Conservation (phyloP, 2,797 vertebrate genomes). For the Megaceryle alcyon region DNA sequence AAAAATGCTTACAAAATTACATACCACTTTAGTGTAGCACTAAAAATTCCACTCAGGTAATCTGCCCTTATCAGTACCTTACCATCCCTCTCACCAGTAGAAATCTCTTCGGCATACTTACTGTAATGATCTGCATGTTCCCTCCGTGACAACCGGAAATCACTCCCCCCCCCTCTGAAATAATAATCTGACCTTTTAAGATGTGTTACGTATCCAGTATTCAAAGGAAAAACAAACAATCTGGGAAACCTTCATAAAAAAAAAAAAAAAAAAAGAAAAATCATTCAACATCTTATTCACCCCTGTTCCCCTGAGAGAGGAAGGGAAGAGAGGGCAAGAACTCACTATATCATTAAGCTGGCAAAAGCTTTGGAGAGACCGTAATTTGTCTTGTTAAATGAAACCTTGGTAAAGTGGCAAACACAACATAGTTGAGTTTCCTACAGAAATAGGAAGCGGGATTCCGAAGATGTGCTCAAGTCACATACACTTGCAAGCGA, state of each 20-base stretch:
- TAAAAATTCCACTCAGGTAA: slow-evolving; percentile 3
- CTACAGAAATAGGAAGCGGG: slow-evolving; percentile 53
- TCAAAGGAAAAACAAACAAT: slow-evolving; percentile 26
- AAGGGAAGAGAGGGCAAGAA: neutral
- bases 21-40: neutral
- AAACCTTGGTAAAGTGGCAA: slow-evolving; percentile 58
- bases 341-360: neutral
- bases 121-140: slow-evolving; percentile 63
- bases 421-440: slow-evolving; percentile 8
- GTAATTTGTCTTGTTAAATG: slow-evolving; percentile 51
- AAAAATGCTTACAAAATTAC: slow-evolving; percentile 53
- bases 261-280: neutral
- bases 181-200: slow-evolving; percentile 37
- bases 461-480: slow-evolving; percentile 45
- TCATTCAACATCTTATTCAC: neutral
- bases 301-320: neutral
- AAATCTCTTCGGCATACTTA: neutral
- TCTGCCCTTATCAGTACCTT: slow-evolving; percentile 15
- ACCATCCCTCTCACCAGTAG: neutral
- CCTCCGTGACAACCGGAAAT: slow-evolving; percentile 7
- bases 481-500: slow-evolving; percentile 52
- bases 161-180: slow-evolving; percentile 16
- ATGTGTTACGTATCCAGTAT: slow-evolving; percentile 21
- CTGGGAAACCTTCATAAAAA: slow-evolving; percentile 34
- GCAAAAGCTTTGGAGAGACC: slow-evolving; percentile 35